Conservation (phyloP, 2,888 invertebrate genomes). For the Cyclophora punctaria region DNA sequence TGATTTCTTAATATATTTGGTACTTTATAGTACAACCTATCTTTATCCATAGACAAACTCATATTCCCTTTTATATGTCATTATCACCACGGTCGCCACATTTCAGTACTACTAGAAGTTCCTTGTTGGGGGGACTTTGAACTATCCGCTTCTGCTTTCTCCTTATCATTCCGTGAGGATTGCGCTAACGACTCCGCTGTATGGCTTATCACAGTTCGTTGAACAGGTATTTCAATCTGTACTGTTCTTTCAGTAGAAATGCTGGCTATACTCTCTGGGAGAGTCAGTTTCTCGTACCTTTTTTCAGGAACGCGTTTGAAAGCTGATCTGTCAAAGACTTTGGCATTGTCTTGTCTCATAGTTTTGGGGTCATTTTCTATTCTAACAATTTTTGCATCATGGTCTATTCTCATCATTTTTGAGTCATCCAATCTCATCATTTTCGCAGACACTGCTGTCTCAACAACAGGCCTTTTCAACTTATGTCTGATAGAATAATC, state of each 20-base stretch:
- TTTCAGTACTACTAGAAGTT: constrained; percentile 44
- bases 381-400: too few species aligned
- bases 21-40: constrained; percentile 6
- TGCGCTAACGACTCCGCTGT: constrained; percentile 59
- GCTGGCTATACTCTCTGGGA: constrained; percentile 54
- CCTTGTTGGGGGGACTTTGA: constrained; percentile 54
- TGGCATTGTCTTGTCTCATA: constrained; percentile 32
- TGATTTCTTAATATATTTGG: too few species aligned
- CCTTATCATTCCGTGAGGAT: constrained; percentile 25
- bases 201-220: constrained; percentile 60
- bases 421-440: constrained; percentile 35
- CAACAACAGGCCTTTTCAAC: constrained; percentile 50
- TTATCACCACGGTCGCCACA: constrained; percentile 66
- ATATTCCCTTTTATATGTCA: constrained; percentile 2
- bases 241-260: constrained; percentile 9
- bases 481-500: constrained; percentile 65
- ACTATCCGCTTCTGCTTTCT: constrained; percentile 38
- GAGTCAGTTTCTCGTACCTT: constrained; percentile 34
- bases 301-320: constrained; percentile 40
- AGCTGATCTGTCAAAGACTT: constrained; percentile 34
- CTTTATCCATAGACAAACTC: constrained; percentile 4
- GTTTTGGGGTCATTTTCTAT: constrained; percentile 28
- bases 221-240: constrained; percentile 24
- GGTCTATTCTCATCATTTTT: too few species aligned
- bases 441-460: constrained; percentile 46